Evolutionary conservation across 2,797 vertebrate species (phyloP).

Genomic region (Rhinoraja longicauda): DNA sequence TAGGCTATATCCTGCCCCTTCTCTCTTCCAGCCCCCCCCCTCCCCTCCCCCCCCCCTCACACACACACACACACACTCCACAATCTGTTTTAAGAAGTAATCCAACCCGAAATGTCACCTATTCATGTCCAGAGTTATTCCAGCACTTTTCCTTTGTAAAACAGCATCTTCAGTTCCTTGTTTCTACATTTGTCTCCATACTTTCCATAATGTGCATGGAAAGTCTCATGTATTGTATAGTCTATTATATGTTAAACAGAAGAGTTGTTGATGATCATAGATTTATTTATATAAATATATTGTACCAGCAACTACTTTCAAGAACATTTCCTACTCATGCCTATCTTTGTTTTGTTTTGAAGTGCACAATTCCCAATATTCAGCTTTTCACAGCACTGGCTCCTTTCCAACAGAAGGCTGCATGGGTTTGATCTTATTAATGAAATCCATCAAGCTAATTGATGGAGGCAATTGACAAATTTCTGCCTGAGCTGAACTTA

Average conservation of each 20-base stretch:
- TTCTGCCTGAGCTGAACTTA: neutral
- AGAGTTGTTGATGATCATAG: neutral
- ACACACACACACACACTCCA: too few species aligned
- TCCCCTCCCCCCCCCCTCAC: too few species aligned
- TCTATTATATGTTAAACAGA: neutral
- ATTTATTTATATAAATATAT: neutral
- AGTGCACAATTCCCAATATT: neutral
- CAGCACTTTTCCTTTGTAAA: too few species aligned
- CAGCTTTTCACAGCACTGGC: neutral
- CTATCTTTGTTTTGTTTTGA: neutral
- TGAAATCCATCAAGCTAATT: neutral
- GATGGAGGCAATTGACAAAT: neutral
- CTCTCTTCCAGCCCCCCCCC: too few species aligned
- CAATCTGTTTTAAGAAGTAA: too few species aligned
- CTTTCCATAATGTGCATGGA: neutral
- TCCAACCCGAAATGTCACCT: too few species aligned
- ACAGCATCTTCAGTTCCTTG: too few species aligned
- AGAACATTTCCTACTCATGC: neutral
- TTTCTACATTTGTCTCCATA: neutral
- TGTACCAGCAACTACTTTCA: neutral
- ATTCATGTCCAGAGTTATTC: too few species aligned
- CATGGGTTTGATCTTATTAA: neutral
- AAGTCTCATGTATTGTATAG: neutral
- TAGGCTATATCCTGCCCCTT: too few species aligned
- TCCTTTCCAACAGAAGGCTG: neutral